Percentiles rank a stretch among this genome's conserved stretches.
Conservation (phyloP, 1,140 invertebrate genomes). For the Dendroctonus valens region DNA sequence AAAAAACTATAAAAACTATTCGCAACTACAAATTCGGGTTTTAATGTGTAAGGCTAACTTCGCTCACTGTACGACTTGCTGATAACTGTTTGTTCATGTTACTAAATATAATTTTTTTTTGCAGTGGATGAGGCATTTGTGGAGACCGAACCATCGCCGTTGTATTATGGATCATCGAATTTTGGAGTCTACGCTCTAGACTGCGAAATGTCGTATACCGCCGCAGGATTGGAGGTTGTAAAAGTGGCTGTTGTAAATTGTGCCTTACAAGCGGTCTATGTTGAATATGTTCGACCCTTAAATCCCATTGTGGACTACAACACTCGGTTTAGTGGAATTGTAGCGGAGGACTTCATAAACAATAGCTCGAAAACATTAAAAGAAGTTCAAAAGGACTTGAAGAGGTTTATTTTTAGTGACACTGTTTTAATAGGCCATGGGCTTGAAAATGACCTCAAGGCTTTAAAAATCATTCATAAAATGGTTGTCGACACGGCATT, state of each 20-base stretch:
- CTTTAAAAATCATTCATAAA: constrained; percentile 79
- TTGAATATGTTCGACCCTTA: constrained; percentile 75
- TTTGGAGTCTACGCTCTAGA: constrained; percentile 77
- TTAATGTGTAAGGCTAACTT: neutral
- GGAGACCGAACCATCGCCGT: constrained; percentile 52
- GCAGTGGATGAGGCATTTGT: constrained; percentile 50
- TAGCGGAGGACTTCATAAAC: constrained; percentile 64
- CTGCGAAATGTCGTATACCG: constrained; percentile 92
- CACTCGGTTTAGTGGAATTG: constrained; percentile 54
- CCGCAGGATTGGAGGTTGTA: constrained; percentile 75
- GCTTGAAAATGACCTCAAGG: constrained; percentile 89
- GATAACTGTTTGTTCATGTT: no score
- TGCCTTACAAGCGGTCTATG: constrained; percentile 79
- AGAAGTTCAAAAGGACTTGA: constrained; percentile 84
- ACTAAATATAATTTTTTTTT: constrained; percentile 5
- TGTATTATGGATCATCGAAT: constrained; percentile 42
- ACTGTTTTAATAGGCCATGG: constrained; percentile 94
- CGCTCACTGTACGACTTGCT: no score
- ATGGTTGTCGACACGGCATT: constrained; percentile 86
- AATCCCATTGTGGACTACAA: constrained; percentile 80
- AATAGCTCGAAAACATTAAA: constrained; percentile 67
- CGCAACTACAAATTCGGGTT: neutral
- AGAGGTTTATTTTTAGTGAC: constrained; percentile 73
- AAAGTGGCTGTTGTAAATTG: constrained; percentile 77
- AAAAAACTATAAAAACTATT: neutral